A percentile compares a stretch with the other conserved stretches of the same genome.
Conservation (phyloP, 1,140 invertebrate genomes). For the Aphis craccivora region DNA sequence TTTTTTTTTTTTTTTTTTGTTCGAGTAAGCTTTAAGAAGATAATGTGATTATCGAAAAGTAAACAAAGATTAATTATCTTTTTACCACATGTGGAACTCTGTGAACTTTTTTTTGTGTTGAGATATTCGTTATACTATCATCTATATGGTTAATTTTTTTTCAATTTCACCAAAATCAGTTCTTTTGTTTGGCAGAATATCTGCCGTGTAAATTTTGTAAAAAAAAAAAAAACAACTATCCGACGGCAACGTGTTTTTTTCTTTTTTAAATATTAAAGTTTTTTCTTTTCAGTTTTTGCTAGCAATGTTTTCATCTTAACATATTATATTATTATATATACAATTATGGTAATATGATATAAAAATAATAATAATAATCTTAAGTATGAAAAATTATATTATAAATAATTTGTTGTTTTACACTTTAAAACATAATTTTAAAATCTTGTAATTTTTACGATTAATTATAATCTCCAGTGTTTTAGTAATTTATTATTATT, state of each 20-base stretch:
- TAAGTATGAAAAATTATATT: constrained; percentile 57
- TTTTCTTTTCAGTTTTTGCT: constrained; percentile 50
- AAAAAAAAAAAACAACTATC: constrained; percentile 51
- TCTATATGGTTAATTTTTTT: constrained; percentile 52
- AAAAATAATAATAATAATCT: constrained; percentile 56
- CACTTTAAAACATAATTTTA: constrained; percentile 58
- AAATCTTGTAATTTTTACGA: constrained; percentile 58
- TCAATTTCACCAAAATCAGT: constrained; percentile 51
- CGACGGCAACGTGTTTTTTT: constrained; percentile 34
- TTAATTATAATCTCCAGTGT: constrained; percentile 58
- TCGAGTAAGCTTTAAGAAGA: constrained; percentile 54
- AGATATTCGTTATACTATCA: constrained; percentile 45
- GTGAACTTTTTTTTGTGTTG: constrained; percentile 56
- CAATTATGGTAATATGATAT: constrained; percentile 53
- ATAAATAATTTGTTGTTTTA: constrained; percentile 58
- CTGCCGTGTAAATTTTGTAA: constrained; percentile 57
- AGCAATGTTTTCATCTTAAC: constrained; percentile 51
- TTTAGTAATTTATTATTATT: constrained; percentile 58
- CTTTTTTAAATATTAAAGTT: constrained; percentile 50
- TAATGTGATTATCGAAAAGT: constrained; percentile 51
- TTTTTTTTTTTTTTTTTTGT: constrained; percentile 54
- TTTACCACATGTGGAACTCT: constrained; percentile 53
- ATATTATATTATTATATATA: constrained; percentile 55
- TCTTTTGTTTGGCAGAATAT: constrained; percentile 44
- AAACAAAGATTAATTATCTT: constrained; percentile 52